phyloP scores from a whole-genome alignment of 2,797 vertebrate species.

The Sebastes kiyomatsui region DNA sequence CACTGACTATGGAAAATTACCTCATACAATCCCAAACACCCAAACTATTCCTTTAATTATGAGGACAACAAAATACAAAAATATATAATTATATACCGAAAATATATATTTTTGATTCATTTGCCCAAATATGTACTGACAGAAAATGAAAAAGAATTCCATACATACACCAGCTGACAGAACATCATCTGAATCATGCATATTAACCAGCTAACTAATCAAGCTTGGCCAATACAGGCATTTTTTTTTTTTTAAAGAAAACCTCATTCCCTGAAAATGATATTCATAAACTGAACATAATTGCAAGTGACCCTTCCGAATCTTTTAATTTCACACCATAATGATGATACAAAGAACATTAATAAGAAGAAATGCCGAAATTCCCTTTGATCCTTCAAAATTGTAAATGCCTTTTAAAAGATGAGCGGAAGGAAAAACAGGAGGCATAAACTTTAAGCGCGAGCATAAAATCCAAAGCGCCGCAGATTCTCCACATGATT shows the following conservation, averaged over 20 bases:
- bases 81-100: background rate
- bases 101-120: background rate
- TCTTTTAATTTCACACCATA: constrained; percentile 78
- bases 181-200: constrained; percentile 31
- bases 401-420: constrained; percentile 46
- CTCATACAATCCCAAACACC: too few relatives aligned
- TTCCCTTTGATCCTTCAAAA: constrained; percentile 69
- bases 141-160: background rate
- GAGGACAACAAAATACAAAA: too few relatives aligned
- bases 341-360: constrained; percentile 67
- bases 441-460: constrained; percentile 38
- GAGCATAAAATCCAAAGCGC: constrained; percentile 50
- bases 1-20: too few relatives aligned
- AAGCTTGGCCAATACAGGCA: constrained; percentile 36
- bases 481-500: constrained; percentile 66
- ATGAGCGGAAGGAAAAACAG: constrained; percentile 24
- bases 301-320: constrained; percentile 70
- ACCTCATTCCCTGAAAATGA: constrained; percentile 67
- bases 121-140: background rate
- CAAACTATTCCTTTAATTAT: too few relatives aligned
- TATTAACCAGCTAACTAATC: constrained; percentile 58
- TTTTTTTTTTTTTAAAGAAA: constrained; percentile 54
- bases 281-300: constrained; percentile 72
- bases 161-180: constrained; percentile 15
- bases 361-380: constrained; percentile 56